These are phyloP conservation scores for Clitarchus hookeri DNA, from an alignment of 2,888 invertebrate genomes.

Conservation along the genomic window DNA sequence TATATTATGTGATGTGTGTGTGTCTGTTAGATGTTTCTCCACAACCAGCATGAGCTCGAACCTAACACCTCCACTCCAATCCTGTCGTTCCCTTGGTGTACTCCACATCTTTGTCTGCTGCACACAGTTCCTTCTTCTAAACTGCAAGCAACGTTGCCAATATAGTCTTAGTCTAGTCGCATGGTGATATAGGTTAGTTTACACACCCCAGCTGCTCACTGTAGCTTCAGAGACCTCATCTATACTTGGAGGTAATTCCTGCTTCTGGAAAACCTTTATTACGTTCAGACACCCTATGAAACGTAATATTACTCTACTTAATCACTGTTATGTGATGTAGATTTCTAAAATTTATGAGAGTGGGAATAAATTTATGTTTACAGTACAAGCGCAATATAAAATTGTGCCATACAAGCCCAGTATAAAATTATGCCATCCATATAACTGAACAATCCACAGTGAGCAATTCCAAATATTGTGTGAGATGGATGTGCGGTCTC, in stretches of 20 bases:
- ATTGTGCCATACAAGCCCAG: background rate
- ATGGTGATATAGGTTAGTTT: background rate
- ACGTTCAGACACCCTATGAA: background rate
- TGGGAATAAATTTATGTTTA: background rate
- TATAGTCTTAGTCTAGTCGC: background rate
- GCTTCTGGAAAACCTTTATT: background rate
- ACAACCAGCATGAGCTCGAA: background rate
- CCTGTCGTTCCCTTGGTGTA: background rate
- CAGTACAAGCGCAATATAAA: background rate
- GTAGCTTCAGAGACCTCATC: background rate
- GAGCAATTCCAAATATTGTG: too few relatives aligned
- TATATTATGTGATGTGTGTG: background rate
- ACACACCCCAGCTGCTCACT: background rate
- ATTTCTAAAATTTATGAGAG: background rate
- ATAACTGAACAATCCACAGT: too few relatives aligned
- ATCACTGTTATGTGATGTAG: background rate
- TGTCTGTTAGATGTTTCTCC: conserved; percentile 7
- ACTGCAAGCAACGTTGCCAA: background rate
- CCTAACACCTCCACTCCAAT: background rate
- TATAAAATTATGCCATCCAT: background rate
- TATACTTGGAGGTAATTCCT: too few relatives aligned
- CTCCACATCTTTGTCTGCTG: background rate
- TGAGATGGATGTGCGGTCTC: too few relatives aligned
- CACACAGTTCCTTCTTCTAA: background rate
- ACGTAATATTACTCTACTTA: background rate